Evolutionary conservation across 2,888 invertebrate genomes (phyloP), one percentile per base, ranked within the genome.

Genomic region (Dysmachus trigonus): DNA sequence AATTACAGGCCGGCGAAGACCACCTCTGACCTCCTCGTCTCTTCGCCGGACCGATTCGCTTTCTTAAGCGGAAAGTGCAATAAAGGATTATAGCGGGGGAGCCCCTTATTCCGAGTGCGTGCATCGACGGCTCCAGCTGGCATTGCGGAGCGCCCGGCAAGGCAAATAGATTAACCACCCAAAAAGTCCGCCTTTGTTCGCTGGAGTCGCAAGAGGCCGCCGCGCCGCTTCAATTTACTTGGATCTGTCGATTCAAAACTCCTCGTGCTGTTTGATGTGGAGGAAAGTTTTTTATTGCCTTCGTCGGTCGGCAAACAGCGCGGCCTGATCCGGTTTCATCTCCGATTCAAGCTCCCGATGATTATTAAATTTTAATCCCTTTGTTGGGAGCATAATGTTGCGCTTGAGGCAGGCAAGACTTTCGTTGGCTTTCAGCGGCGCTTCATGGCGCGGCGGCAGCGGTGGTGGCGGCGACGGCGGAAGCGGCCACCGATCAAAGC

Each of bases 331-430:
- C 82, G 82, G 82, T 82, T 82, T 82, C 82, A 71, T 82, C 71
- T 82, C 53, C 62, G 82, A 82, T 82, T 82, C 79, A 41, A 51
- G 79, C 79, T 47, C 82, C 82, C 62, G 38, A 85, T 85, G 47
- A 85, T 85, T 85, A 85, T 85, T 85, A 85, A 85, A 85, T 85
- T 85, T 85, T 85, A 85, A 85, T 85, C 85, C 74, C 85, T 74
- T 84, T 85, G 82, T 82, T 33, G 35, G 22, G 62, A 71, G 35
- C 35, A 71, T 35, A 82, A 62, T 82, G 71, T 82, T 82, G 82
- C 82, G 62, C 62, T 82, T 62, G 22, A 62, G 62, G 10, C 18
- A 22, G 62, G 62, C 62, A 62, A 62, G 62, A 74, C 62, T 62
- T 62, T 27, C 27, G 62, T 18, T 7, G 8, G 62, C 62, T 62